phyloP scores from a whole-genome alignment of 2,888 invertebrate genomes.

The Sarcophaga rosellei region DNA sequence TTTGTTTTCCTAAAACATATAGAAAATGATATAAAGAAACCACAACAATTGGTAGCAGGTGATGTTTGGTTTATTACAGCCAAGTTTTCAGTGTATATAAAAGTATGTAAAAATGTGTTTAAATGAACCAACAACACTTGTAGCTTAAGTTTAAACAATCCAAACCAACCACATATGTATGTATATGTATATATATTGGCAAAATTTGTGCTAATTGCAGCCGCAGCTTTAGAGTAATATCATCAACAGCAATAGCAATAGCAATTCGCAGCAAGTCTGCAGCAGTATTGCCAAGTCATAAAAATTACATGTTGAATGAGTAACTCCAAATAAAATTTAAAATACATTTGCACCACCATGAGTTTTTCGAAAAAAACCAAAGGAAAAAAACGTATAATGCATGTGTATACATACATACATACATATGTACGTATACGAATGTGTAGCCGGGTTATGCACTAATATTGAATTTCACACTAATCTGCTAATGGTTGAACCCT shows the following conservation, averaged over 20 bases:
- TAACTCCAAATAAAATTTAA: conserved; percentile 40
- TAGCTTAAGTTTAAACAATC: conserved; percentile 62
- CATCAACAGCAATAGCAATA: background rate
- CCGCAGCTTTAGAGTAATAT: background rate
- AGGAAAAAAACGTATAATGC: conserved; percentile 24
- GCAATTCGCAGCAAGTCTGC: no score
- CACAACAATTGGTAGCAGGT: conserved; percentile 65
- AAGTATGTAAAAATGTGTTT: background rate
- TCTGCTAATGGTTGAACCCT: conserved; percentile 66
- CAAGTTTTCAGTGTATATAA: background rate
- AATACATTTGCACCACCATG: background rate
- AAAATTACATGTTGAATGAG: conserved; percentile 54
- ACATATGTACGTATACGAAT: conserved; percentile 36
- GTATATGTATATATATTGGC: conserved; percentile 56
- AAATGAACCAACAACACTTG: conserved; percentile 40
- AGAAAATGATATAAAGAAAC: conserved; percentile 47
- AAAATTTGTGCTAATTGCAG: conserved; percentile 68
- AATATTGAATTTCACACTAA: conserved; percentile 68
- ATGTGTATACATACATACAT: background rate
- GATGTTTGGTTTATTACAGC: conserved; percentile 40
- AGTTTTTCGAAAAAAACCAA: conserved; percentile 22
- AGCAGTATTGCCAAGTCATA: conserved; percentile 65
- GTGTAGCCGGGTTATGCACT: conserved; percentile 60
- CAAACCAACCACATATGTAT: conserved; percentile 60
- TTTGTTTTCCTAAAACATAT: background rate